phyloP scores from a whole-genome alignment of 2,888 invertebrate genomes.

The Sisyra terminalis region DNA sequence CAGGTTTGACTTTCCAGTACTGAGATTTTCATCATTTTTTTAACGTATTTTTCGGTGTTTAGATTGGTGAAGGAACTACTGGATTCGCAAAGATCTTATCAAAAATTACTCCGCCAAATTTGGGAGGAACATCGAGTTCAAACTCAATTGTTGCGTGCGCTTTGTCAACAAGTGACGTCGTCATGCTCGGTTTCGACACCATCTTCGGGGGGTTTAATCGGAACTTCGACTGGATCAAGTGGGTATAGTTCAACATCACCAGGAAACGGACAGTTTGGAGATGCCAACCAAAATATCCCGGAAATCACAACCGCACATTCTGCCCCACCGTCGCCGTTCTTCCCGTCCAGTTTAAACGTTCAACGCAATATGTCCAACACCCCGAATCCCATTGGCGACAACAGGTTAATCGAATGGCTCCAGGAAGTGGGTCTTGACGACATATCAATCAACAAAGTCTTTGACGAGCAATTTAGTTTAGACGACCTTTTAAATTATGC shows the following conservation, averaged over 20 bases:
- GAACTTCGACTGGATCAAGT: conserved; percentile 4
- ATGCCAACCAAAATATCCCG: conserved; percentile 12
- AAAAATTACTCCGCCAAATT: conserved; percentile 47
- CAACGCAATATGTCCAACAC: conserved; percentile 14
- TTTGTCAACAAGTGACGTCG: conserved; percentile 21
- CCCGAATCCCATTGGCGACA: conserved; percentile 28
- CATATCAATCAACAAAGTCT: conserved; percentile 45
- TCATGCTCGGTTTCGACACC: conserved; percentile 1
- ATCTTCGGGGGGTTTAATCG: conserved; percentile 4
- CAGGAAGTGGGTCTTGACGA: conserved; percentile 48
- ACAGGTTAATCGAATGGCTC: conserved; percentile 55
- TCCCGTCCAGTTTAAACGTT: conserved; percentile 12
- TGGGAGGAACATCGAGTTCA: conserved; percentile 52
- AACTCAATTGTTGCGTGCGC: conserved; percentile 35
- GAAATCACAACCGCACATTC: not conserved
- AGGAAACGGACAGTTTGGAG: conserved; percentile 1
- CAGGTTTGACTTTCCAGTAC: conserved; percentile 14
- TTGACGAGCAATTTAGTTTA: conserved; percentile 60
- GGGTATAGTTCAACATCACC: conserved; percentile 8
- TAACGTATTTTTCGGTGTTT: conserved; percentile 13
- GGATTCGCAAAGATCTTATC: conserved; percentile 59
- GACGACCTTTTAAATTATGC: conserved; percentile 65
- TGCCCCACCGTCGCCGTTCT: conserved; percentile 7
- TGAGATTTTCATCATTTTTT: not conserved
- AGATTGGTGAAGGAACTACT: conserved; percentile 59